Evolutionary conservation across 1,140 invertebrate genomes (phyloP), one percentile per base, ranked within the genome.

Genomic region (Neodiprion lecontei): DNA sequence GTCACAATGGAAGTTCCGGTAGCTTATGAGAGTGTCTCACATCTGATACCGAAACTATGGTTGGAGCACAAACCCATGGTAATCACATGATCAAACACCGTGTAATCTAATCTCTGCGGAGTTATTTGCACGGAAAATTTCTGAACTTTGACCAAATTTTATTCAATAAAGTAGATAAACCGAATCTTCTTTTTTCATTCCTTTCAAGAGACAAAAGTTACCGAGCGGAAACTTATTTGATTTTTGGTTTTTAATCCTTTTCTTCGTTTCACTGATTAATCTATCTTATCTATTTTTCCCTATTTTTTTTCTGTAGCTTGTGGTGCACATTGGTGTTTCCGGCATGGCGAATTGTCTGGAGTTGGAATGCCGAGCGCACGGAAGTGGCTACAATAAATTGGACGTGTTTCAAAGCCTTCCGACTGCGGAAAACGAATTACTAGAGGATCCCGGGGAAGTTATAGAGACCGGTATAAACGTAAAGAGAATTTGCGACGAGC

Each of bases 311-410:
- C 86, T 85, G 71, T 79, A 93, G 92, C 85, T 93, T 65, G 89
- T 92, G 77, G 86, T 94, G 65, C 92, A 94, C 80, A 90, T 93
- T 14, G 92, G 93, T 23, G 92, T 93, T n/a, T 92, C 91, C 1
- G 69, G 77, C 28, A 69, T 83, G 50, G 90, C 91, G 1, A 80
- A 88, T 23, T 85, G 85, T 74, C 81, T 94, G 11, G 91, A 88
- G 2, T 83, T 94, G 72, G 93, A 94, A 86, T 86, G 79, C 17
- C 86, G 83, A 72, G 92, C 92, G 8, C 85, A 90, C 75, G 88
- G 83, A 53, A 88, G 83, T 76, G 91, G 92, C 9, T 94, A 94
- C 78, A 74, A 82, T 5, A 85, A 79, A 73, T 50, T 68, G 87
- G 93, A 87, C 86, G 88, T 85, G 83, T 84, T 61, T 87, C 86